A percentile compares a stretch with the other conserved stretches of the same genome.
Evolutionary conservation across 2,113 vertebrate genomes (phyloP).

Genomic region (Platysternon megacephalum): DNA sequence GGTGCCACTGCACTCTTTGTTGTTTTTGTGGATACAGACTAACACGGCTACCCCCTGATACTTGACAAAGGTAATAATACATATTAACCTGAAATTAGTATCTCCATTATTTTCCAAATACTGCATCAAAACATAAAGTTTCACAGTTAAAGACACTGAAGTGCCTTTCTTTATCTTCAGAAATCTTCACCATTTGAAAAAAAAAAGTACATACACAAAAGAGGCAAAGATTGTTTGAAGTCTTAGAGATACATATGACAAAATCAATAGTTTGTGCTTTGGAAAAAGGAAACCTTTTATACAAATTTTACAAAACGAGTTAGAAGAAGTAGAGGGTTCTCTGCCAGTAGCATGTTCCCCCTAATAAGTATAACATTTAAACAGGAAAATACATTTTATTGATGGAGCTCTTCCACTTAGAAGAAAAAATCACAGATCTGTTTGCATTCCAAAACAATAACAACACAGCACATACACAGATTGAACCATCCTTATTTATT

Average conservation of each 20-base stretch:
- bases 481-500: not conserved
- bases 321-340: not conserved
- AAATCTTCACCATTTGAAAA: not conserved
- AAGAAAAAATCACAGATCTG: not conserved
- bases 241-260: not conserved
- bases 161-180: not conserved
- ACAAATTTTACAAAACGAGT: not conserved
- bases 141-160: not conserved
- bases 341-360: not conserved
- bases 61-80: too few relatives aligned
- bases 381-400: not conserved
- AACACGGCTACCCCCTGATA: too few relatives aligned
- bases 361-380: not conserved
- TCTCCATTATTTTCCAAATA: not conserved
- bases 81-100: rapidly evolving
- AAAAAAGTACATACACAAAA: not conserved
- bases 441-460: not conserved
- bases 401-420: not conserved
- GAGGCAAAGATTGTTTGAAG: not conserved
- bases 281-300: not conserved
- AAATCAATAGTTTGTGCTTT: not conserved
- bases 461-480: not conserved
- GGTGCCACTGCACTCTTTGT: too few relatives aligned
- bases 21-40: too few relatives aligned
- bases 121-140: not conserved